Evolutionary conservation across 2,113 vertebrate genomes (phyloP), one percentile per base, ranked within the genome.

Genomic region (Salminus brasiliensis): DNA sequence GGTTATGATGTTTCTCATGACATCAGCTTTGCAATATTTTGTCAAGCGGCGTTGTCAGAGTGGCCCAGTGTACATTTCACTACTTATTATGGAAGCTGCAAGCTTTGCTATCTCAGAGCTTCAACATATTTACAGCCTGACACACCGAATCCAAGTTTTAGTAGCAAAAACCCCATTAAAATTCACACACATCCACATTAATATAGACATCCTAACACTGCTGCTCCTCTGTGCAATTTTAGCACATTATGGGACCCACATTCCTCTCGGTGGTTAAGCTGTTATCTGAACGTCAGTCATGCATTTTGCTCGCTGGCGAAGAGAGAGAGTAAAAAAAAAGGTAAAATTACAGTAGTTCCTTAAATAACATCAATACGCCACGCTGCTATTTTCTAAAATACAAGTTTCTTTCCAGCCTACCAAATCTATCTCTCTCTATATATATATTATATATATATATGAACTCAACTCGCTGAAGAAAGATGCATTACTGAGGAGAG

Each of bases 111-210:
- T 34, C 16, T 36, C n/a, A 2, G 2, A 60, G 53, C 47, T 65
- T 27, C n/a, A 8, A 34, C n/a, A 53, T 18, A 59, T 25, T 78
- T 78, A 62, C 66, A 68, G 32, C 63, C 36, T 36, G 60, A 32
- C 36, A 71, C 16, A 15, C 21, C 52, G 55, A 62, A 68, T 68
- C 30, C 30, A 25, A 52, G 13, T 81, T 72, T 71, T 41, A 57
- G 25, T 41, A 21, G 52, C 74, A 66, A 39, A 55, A 65, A n/a
- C 32, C 57, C 65, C 45, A 15, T 47, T 43, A 25, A 41, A 49
- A 74, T 34, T 49, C 30, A 8, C 43, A 45, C 39, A 39, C 18
- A 9, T 52, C 32, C n/a, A 63, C 27, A 81, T 52, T n/a, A 62
- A 70, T 4, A 62, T 11, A 39, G 12, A 36, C n/a, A 13, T 23